Base-by-base conservation (phyloP, 1,140 invertebrate species). In the Trichonephila inaurata region DNA sequence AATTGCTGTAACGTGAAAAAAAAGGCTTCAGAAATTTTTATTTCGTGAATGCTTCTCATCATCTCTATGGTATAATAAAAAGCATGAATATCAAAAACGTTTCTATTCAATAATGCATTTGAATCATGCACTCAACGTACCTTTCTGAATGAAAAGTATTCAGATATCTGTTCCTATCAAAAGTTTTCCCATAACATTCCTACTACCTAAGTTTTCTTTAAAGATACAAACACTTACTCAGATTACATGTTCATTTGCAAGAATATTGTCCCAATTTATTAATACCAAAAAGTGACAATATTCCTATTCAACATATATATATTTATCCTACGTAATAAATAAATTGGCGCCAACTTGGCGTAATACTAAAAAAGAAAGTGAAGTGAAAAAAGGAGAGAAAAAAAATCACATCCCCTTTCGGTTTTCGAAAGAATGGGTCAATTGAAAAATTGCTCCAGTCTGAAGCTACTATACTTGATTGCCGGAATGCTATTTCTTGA, bases 401-500 rank as follows among this genome's bases (percentile, higher is more conserved):
- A 83, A 83, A 85, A 85, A 64, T 64, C 60, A 21, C 58, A 87
- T 83, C 28, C 61, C 24, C 62, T 58, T 16, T 62, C n/a, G 28
- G 51, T 61, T 89, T 58, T 89, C 88, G 24, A 51, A 40, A 58
- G 69, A 91, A 92, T 92, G 90, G 90, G 44, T 91, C 90, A 92
- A 92, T 92, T 92, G 90, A 92, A 92, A 92, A 92, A 92, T 92
- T 92, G 90, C 90, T 5, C 28, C 60, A 92, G 90, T 82, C 90
- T 66, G 81, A 16, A 16, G 28, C 90, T 92, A 92, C 90, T 92
- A 92, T 92, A 92, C 60, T 92, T 62, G 90, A 92, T 92, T 92
- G 90, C 90, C 90, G 90, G 77, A 92, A 85, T 92, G 90, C 90
- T 64, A 83, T 92, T 92, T 92, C 90, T 92, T 92, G 90, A 92